phyloP scores from a whole-genome alignment of 1,140 invertebrate species.

The Rhopalosiphum padi region DNA sequence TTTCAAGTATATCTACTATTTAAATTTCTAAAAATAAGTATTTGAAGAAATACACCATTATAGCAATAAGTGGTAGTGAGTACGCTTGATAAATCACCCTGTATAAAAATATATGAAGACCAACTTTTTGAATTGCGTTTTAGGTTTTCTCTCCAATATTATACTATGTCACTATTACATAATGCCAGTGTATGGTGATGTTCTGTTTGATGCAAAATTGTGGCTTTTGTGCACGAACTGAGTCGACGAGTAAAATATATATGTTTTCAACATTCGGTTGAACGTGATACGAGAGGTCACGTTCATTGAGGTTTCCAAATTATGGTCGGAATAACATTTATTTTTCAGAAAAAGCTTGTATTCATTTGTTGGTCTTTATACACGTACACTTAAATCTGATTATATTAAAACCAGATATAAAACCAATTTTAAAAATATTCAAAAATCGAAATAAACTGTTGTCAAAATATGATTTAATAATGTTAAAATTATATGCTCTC shows the following conservation, averaged over 20 bases:
- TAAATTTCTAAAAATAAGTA: neutral
- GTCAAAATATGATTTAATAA: neutral
- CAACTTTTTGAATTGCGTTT: neutral
- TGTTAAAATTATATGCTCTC: neutral
- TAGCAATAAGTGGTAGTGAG: neutral
- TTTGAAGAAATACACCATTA: neutral
- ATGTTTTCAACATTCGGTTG: constrained; percentile 1
- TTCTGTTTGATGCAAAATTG: neutral
- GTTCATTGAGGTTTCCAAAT: neutral
- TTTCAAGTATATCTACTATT: neutral
- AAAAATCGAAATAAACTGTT: neutral
- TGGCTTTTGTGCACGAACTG: neutral
- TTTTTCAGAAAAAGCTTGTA: neutral
- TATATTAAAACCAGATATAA: neutral
- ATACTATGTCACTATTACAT: neutral
- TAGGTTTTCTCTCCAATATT: neutral
- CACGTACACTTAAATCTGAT: neutral
- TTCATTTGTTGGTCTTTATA: neutral
- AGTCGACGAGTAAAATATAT: neutral
- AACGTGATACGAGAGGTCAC: neutral
- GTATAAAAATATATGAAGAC: neutral
- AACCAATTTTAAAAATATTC: neutral
- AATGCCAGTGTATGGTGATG: neutral
- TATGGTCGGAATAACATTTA: neutral
- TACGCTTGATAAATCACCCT: neutral